A percentile compares a stretch with the other conserved stretches of the same genome.
These are phyloP conservation scores for Rhagium mordax DNA, from an alignment of 2,888 invertebrate genomes.

Conservation along the genomic window DNA sequence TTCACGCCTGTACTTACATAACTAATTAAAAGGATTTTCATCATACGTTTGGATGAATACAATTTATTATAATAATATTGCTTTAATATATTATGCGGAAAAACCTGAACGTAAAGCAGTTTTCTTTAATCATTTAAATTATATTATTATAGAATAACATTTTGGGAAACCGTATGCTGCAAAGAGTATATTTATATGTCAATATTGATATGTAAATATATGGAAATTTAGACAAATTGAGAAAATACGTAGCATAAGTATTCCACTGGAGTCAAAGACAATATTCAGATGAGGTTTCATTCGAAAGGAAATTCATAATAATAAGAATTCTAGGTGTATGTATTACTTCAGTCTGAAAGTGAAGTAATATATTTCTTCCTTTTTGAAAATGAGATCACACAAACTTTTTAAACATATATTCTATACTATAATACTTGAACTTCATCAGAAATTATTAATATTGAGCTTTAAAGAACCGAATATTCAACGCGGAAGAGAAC, in stretches of 20 bases:
- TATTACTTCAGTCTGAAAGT: not conserved
- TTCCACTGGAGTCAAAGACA: constrained; percentile 24
- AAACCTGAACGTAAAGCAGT: not conserved
- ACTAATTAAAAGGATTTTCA: not conserved
- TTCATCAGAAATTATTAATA: too few species aligned
- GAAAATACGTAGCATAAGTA: constrained; percentile 18
- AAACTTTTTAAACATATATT: too few species aligned
- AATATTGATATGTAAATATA: constrained; percentile 31
- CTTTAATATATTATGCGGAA: not conserved
- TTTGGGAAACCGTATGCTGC: not conserved
- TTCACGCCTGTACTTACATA: not conserved
- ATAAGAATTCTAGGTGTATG: constrained; percentile 1
- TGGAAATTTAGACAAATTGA: constrained; percentile 28
- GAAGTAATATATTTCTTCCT: too few species aligned
- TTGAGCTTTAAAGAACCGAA: too few species aligned
- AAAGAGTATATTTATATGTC: constrained; percentile 10
- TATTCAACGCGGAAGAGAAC: too few species aligned
- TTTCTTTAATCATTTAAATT: not conserved
- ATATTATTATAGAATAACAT: not conserved
- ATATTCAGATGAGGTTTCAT: constrained; percentile 25
- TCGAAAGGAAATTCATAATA: constrained; percentile 12
- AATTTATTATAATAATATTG: not conserved
- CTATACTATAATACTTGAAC: too few species aligned
- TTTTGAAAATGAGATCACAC: too few species aligned
- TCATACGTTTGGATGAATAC: not conserved